A percentile compares a stretch with the other conserved stretches of the same genome.
Evolutionary conservation across 1,140 invertebrate genomes (phyloP).

Genomic region (Zaprionus davidi): DNA sequence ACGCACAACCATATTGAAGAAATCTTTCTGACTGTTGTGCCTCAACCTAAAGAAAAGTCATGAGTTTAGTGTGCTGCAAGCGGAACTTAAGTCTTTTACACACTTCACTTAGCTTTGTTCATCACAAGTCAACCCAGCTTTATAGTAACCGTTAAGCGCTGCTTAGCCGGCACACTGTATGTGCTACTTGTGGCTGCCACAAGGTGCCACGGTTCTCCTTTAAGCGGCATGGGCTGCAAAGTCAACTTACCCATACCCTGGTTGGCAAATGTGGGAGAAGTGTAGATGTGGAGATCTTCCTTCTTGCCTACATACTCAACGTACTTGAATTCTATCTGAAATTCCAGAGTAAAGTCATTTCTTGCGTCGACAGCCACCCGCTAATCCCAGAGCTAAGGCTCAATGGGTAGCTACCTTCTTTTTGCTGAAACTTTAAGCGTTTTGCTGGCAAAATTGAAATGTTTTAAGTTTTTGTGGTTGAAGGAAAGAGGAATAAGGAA

Average conservation of each 20-base stretch:
- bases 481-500: not conserved
- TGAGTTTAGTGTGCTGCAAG: too few species aligned
- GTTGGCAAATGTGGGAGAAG: too few species aligned
- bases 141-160: not conserved
- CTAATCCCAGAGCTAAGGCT: not conserved
- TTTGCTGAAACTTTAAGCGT: constrained; percentile 17
- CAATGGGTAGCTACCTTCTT: not conserved
- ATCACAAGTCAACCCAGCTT: not conserved
- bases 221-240: too few species aligned
- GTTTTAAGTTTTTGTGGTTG: constrained; percentile 47
- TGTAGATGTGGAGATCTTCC: too few species aligned
- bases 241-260: not conserved
- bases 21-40: too few species aligned
- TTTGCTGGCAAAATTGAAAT: constrained; percentile 40
- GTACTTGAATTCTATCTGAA: too few species aligned
- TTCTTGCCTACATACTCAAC: too few species aligned
- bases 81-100: too few species aligned
- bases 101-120: too few species aligned
- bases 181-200: not conserved
- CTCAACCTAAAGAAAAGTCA: too few species aligned
- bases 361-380: not conserved
- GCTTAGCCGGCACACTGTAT: not conserved
- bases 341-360: not conserved
- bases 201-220: not conserved
- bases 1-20: too few species aligned